Evolutionary conservation across 2,888 invertebrate species (phyloP), one percentile per base, ranked within the genome.

Genomic region (Lasioglossum morio): DNA sequence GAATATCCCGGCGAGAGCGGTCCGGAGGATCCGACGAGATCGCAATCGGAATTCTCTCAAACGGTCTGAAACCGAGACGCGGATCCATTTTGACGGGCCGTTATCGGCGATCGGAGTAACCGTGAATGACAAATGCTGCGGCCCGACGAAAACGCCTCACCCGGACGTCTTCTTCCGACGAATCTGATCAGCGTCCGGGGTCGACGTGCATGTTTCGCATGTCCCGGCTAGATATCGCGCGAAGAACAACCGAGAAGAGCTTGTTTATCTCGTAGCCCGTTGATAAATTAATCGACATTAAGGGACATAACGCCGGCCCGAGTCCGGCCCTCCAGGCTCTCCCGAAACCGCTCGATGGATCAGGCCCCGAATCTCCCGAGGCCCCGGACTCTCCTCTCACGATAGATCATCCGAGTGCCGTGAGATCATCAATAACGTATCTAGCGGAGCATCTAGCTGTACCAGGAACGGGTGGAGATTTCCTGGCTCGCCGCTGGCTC

Each of bases 231-330:
- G 89, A 88, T 91, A 92, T 93, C 92, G 91, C 90, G 91, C 87
- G 91, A 91, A 79, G 83, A 84, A 87, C 89, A 84, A 86, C 78
- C 78, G 72, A 81, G 80, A 63, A 85, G 86, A 82, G 86, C 85
- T 85, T 63, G 73, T 87, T 92, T 91, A 93, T 93, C 92, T 91
- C 81, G 69, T 66, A 72, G 70, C 46, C 75, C 82, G 87, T 92
- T 94, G 94, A 94, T 94, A 94, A 94, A 94, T 94, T 94, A 94
- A 94, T 94, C 94, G 93, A 82, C 93, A 92, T 94, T 93, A 92
- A 88, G 87, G 87, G 79, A 92, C 89, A 92, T 92, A 92, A 85
- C 87, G 53, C 86, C 82, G 74, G 78, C 75, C 4, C 60, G 27
- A 60, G 60, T 60, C 60, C 4, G 27, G 46, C 85, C 81, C 72